These are phyloP conservation scores for Neuroterus valhalla DNA, from an alignment of 1,140 invertebrate genomes.

Conservation along the genomic window DNA sequence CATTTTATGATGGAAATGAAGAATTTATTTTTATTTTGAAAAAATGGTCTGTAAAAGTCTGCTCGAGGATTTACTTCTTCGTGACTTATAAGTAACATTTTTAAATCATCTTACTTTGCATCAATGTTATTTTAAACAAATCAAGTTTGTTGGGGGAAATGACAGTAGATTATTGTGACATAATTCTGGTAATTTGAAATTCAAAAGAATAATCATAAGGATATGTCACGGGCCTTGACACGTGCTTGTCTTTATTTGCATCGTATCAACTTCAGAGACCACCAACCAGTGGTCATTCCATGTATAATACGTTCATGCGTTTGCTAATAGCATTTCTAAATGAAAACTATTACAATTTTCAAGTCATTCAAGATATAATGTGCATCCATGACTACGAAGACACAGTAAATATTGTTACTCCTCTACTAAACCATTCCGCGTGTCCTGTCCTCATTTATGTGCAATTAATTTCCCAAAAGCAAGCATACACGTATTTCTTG, in stretches of 20 bases:
- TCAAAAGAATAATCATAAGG: no score
- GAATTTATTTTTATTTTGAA: no score
- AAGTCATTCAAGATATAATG: constrained; percentile 19
- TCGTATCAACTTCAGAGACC: constrained; percentile 24
- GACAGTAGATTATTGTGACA: no score
- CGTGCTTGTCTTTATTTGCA: not conserved
- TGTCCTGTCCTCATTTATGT: constrained; percentile 8
- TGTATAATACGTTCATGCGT: constrained; percentile 42
- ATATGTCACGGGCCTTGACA: not conserved
- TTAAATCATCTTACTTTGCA: no score
- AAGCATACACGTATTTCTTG: constrained; percentile 4
- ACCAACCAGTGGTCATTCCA: constrained; percentile 16
- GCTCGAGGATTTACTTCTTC: no score
- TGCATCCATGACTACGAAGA: not conserved
- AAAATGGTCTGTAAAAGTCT: no score
- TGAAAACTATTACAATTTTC: constrained; percentile 6
- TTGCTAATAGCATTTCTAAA: constrained; percentile 10
- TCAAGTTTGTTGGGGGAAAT: no score
- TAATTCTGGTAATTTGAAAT: no score
- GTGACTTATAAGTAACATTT: no score
- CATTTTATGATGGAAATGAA: no score
- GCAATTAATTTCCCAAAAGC: constrained; percentile 2
- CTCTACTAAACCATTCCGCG: constrained; percentile 19
- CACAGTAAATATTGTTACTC: not conserved
- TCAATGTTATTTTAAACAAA: no score